Evolutionary conservation across 1,140 invertebrate species (phyloP).

Genomic region (Propsilocerus akamusi): DNA sequence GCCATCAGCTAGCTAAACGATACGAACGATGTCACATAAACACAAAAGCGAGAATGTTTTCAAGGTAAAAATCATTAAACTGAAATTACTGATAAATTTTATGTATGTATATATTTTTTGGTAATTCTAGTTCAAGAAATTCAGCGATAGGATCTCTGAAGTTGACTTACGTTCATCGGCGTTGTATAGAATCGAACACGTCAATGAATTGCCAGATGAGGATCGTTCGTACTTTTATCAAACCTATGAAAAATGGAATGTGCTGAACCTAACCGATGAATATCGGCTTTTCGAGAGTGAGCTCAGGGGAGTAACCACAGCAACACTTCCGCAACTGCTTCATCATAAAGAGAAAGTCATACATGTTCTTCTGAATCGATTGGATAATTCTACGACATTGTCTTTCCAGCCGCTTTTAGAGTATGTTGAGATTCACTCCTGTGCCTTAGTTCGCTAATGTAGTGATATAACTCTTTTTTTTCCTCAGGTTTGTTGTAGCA

Average conservation of each 20-base stretch:
- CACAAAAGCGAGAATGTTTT: background rate
- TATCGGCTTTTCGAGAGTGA: constrained; percentile 56
- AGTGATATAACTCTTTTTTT: constrained; percentile 13
- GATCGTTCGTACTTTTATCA: constrained; percentile 58
- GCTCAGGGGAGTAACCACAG: constrained; percentile 36
- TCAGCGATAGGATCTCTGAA: constrained; percentile 60
- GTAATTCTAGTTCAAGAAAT: constrained; percentile 62
- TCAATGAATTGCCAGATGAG: constrained; percentile 41
- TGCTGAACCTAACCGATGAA: constrained; percentile 64
- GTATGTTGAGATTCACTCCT: constrained; percentile 31
- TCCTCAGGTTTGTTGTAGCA: constrained; percentile 62
- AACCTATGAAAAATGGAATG: constrained; percentile 70
- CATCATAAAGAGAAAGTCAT: constrained; percentile 59
- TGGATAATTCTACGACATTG: constrained; percentile 45
- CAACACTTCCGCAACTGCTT: constrained; percentile 62
- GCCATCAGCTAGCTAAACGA: too few relatives aligned
- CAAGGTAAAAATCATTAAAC: background rate
- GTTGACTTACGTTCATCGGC: constrained; percentile 66
- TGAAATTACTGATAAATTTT: background rate
- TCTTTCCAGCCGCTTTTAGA: constrained; percentile 65
- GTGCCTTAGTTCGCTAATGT: background rate
- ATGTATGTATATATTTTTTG: constrained; percentile 3
- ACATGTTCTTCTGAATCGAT: constrained; percentile 45
- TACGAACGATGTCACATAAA: background rate
- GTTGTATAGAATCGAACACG: constrained; percentile 40